Conservation (phyloP, 2,113 vertebrate genomes). For the Tichodroma muraria region DNA sequence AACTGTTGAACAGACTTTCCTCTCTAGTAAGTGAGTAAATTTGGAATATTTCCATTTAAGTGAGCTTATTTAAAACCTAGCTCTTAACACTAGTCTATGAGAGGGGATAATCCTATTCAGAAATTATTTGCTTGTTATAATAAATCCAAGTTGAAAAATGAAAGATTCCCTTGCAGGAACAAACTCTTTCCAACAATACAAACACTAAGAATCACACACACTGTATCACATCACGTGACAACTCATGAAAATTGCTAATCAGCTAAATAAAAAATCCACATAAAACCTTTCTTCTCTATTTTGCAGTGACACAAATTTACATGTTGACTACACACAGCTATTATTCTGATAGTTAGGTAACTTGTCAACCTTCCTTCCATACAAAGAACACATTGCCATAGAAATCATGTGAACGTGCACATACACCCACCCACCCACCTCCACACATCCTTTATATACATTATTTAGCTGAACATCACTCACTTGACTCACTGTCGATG, state of each 20-base stretch:
- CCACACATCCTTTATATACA: background rate
- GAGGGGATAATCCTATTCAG: background rate
- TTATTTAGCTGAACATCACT: slow-evolving; percentile 31
- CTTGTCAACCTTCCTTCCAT: background rate
- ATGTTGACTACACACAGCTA: background rate
- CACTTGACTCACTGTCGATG: slow-evolving; percentile 82
- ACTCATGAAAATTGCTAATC: background rate
- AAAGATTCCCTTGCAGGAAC: background rate
- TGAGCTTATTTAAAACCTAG: background rate
- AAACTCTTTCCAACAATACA: background rate
- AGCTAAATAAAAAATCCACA: background rate
- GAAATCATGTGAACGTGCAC: background rate
- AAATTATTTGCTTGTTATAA: background rate
- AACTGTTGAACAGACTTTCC: background rate
- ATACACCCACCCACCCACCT: background rate
- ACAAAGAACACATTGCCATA: background rate
- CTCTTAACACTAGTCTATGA: background rate
- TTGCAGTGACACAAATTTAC: background rate
- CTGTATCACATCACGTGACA: background rate
- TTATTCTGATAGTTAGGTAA: background rate
- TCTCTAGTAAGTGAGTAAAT: background rate
- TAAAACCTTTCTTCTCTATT: background rate
- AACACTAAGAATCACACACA: background rate
- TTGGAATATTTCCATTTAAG: background rate
- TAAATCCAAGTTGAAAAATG: background rate